Evolutionary conservation across 2,888 invertebrate species (phyloP).

Genomic region (Lamellibrachia satsuma): DNA sequence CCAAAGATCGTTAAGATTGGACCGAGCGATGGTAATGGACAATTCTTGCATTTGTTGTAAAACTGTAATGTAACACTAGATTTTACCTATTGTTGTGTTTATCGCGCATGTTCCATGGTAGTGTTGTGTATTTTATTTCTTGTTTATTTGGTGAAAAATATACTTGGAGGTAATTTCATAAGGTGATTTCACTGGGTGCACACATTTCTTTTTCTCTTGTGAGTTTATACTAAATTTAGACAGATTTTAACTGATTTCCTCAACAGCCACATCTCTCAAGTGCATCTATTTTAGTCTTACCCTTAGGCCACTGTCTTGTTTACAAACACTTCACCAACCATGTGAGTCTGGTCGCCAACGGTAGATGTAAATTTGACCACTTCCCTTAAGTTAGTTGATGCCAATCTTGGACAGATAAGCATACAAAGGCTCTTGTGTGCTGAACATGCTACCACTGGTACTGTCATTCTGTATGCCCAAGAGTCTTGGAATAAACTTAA

Average conservation of each 20-base stretch:
- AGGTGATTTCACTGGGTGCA: background rate
- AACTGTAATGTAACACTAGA: background rate
- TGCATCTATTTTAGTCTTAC: background rate
- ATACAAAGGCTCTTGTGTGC: background rate
- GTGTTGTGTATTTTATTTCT: background rate
- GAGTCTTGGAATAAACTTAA: too few species aligned
- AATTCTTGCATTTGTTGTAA: background rate
- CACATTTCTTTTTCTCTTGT: background rate
- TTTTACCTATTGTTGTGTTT: background rate
- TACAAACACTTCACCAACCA: background rate
- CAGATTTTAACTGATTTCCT: background rate
- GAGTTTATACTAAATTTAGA: background rate
- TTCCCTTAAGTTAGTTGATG: background rate
- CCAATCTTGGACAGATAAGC: background rate
- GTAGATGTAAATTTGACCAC: background rate
- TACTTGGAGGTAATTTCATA: too few species aligned
- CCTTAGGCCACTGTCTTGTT: background rate
- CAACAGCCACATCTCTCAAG: background rate
- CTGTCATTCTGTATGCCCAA: too few species aligned
- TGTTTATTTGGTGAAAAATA: background rate
- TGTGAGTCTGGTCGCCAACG: background rate
- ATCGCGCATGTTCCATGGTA: background rate
- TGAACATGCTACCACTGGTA: background rate
- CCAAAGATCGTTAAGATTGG: slow-evolving; percentile 31
- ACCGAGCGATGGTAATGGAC: slow-evolving; percentile 20